phyloP scores from a whole-genome alignment of 2,888 invertebrate species.

The Marasmarcha lunaedactyla region DNA sequence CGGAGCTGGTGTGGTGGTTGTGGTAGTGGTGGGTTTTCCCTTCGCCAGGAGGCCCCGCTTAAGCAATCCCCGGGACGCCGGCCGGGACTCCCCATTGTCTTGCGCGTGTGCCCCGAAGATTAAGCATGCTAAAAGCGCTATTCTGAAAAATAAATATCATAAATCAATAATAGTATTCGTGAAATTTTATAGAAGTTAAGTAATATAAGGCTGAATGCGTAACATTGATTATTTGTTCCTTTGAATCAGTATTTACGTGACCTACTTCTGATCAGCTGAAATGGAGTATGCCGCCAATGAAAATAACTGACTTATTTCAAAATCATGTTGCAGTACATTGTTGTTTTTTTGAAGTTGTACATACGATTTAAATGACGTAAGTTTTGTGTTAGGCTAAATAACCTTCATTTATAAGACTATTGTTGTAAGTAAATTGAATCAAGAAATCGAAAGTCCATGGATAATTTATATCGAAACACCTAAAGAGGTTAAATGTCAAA shows the following conservation, averaged over 20 bases:
- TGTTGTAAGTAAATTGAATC: not conserved
- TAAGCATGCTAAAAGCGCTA: constrained; percentile 40
- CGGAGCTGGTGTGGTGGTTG: constrained; percentile 45
- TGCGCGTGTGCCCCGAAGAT: constrained; percentile 35
- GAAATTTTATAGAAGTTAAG: too few species aligned
- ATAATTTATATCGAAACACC: constrained; percentile 13
- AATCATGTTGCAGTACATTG: too few species aligned
- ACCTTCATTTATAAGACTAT: too few species aligned
- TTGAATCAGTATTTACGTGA: too few species aligned
- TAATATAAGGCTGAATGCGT: too few species aligned
- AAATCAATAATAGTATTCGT: not conserved
- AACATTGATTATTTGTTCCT: too few species aligned
- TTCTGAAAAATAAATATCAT: constrained; percentile 38
- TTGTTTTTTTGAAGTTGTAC: too few species aligned
- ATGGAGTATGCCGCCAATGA: too few species aligned
- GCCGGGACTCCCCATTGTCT: constrained; percentile 36
- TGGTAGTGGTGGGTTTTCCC: constrained; percentile 45
- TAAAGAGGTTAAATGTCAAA: constrained; percentile 39
- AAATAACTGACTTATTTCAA: too few species aligned
- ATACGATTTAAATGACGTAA: too few species aligned
- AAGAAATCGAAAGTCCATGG: not conserved
- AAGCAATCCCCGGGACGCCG: constrained; percentile 34
- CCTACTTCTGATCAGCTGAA: too few species aligned
- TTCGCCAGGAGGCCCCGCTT: constrained; percentile 44
- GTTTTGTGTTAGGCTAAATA: too few species aligned